phyloP scores from a whole-genome alignment of 37 sponge, comb jelly and placozoan species.

The Amphimedon queenslandica region DNA sequence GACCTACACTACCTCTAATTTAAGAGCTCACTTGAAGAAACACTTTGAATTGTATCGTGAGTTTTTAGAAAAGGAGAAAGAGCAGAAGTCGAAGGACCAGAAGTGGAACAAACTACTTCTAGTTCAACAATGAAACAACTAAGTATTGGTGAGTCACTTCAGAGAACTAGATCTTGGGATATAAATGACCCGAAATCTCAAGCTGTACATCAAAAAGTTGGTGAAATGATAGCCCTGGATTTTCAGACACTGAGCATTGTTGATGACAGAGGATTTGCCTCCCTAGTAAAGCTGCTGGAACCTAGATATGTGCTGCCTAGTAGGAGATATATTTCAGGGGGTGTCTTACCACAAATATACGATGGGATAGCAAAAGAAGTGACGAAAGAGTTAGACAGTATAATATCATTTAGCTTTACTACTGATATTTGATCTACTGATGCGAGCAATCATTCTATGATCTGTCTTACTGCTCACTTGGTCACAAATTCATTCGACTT shows the following conservation, averaged over 20 bases:
- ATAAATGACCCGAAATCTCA: slow-evolving; percentile 27
- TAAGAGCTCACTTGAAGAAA: too few relatives aligned
- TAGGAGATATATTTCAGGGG: slow-evolving; percentile 27
- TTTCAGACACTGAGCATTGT: slow-evolving; percentile 32
- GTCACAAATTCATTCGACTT: too few relatives aligned
- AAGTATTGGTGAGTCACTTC: too few relatives aligned
- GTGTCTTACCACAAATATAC: slow-evolving; percentile 3
- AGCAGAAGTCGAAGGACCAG: too few relatives aligned
- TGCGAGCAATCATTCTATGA: slow-evolving; percentile 11
- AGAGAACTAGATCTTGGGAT: too few relatives aligned
- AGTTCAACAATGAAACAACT: too few relatives aligned
- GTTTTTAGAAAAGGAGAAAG: too few relatives aligned
- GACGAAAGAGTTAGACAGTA: slow-evolving; percentile 4
- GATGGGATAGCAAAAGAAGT: slow-evolving; percentile 2
- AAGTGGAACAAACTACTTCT: too few relatives aligned
- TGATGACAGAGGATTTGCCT: slow-evolving; percentile 20
- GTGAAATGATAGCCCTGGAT: slow-evolving; percentile 36
- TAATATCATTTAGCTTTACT: too few relatives aligned
- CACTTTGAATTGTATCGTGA: too few relatives aligned
- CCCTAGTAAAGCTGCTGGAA: too few relatives aligned
- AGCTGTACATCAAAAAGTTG: slow-evolving; percentile 14
- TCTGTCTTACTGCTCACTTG: slow-evolving; percentile 39
- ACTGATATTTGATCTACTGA: slow-evolving; percentile 33
- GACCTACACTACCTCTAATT: too few relatives aligned
- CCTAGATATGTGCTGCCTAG: slow-evolving; percentile 39